These are phyloP conservation scores for Tryphoninae sp. DNA, from an alignment of 2,888 invertebrate genomes.

Conservation along the genomic window DNA sequence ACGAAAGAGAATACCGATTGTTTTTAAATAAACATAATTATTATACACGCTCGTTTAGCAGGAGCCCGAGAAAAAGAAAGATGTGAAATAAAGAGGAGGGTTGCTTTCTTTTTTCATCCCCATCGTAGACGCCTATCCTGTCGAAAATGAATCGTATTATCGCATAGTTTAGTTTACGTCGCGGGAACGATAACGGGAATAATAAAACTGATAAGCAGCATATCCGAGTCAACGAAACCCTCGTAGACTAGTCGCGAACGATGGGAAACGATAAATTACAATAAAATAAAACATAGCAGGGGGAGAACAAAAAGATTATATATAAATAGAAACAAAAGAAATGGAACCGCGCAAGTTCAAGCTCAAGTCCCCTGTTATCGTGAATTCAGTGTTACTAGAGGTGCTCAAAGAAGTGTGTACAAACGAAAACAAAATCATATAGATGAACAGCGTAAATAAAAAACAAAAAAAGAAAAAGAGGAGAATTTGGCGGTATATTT, in stretches of 20 bases:
- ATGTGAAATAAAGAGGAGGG: not conserved
- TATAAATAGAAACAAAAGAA: constrained; percentile 23
- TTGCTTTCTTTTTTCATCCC: constrained; percentile 27
- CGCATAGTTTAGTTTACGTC: constrained; percentile 27
- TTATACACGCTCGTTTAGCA: constrained; percentile 43
- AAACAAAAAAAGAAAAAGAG: constrained; percentile 62
- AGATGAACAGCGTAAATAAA: constrained; percentile 50
- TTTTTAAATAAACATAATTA: constrained; percentile 40
- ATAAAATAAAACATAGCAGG: constrained; percentile 15
- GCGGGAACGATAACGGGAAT: constrained; percentile 58
- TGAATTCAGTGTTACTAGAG: constrained; percentile 73
- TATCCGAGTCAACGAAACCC: constrained; percentile 55
- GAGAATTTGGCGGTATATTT: constrained; percentile 73
- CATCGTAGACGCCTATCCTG: constrained; percentile 16
- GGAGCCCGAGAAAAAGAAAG: not conserved
- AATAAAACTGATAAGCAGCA: constrained; percentile 57
- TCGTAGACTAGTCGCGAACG: not conserved
- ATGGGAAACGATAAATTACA: not conserved
- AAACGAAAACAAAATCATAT: constrained; percentile 67
- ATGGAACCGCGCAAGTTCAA: constrained; percentile 65
- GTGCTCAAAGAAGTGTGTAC: constrained; percentile 76
- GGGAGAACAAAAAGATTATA: constrained; percentile 39
- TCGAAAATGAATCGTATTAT: constrained; percentile 16
- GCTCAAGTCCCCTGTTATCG: constrained; percentile 69
- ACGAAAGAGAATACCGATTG: constrained; percentile 52